Evolutionary conservation across 2,113 vertebrate genomes (phyloP).

Genomic region (Cynocephalus volans): DNA sequence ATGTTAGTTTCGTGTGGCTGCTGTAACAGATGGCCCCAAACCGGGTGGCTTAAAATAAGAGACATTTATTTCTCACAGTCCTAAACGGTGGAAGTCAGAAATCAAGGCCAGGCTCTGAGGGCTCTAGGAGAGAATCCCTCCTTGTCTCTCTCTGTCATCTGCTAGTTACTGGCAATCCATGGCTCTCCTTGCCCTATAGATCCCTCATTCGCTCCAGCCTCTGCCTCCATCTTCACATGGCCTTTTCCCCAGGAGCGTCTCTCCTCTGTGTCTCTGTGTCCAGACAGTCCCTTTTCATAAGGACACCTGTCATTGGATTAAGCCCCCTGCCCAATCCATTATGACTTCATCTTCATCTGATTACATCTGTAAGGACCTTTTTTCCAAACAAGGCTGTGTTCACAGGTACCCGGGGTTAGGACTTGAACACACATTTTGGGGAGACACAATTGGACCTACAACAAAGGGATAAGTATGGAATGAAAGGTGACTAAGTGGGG

Average conservation of each 20-base stretch:
- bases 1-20: not conserved
- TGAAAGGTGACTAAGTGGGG: not conserved
- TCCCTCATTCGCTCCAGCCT: accelerated
- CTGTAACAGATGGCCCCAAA: not conserved
- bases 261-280: not conserved
- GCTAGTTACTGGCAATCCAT: accelerated
- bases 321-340: not conserved
- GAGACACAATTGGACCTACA: not conserved
- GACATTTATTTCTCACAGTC: too few species aligned
- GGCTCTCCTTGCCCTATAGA: accelerated
- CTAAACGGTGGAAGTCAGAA: not conserved
- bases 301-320: accelerated
- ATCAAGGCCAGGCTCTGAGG: too few species aligned
- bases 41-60: not conserved
- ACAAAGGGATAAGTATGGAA: not conserved
- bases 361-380: not conserved
- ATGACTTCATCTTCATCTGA: not conserved
- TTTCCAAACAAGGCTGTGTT: not conserved
- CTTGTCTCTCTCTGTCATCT: not conserved
- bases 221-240: not conserved
- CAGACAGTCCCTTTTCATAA: not conserved
- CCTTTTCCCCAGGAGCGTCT: not conserved
- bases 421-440: not conserved
- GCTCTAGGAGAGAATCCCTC: not conserved
- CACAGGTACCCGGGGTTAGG: too few species aligned